Evolutionary conservation across 1,140 invertebrate species (phyloP).

Genomic region (Anoplolepis gracilipes): DNA sequence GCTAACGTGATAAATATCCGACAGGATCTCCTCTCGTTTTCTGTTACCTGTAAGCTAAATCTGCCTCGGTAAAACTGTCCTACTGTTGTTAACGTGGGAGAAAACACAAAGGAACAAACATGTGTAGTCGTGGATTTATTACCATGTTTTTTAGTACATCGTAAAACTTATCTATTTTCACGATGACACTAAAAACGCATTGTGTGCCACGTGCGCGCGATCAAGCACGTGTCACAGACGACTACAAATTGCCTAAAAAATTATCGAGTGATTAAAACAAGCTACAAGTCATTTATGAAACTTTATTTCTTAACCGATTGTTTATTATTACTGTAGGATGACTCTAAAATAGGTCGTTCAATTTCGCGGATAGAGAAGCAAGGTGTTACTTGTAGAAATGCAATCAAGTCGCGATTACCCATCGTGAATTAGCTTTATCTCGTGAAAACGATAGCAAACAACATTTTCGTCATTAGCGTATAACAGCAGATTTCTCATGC

Average conservation of each 20-base stretch:
- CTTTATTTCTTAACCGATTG: neutral
- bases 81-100: neutral
- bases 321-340: neutral
- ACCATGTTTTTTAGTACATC: neutral
- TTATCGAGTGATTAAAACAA: neutral
- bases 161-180: constrained; percentile 1
- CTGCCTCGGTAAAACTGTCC: too few relatives aligned
- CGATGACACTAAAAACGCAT: constrained; percentile 45
- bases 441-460: constrained; percentile 32
- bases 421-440: constrained; percentile 12
- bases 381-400: neutral
- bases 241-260: neutral
- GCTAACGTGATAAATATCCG: constrained; percentile 17
- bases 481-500: constrained; percentile 43
- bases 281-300: neutral
- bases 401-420: constrained; percentile 19
- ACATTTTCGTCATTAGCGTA: constrained; percentile 41
- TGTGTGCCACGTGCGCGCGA: neutral
- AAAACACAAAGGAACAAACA: constrained; percentile 3
- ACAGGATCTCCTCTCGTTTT: constrained; percentile 40
- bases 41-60: neutral
- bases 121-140: neutral
- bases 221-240: neutral
- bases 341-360: constrained; percentile 5
- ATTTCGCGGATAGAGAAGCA: neutral